A percentile compares a stretch with the other conserved stretches of the same genome.
phyloP scores from a whole-genome alignment of 2,113 vertebrate species.

The Prionailurus viverrinus region DNA sequence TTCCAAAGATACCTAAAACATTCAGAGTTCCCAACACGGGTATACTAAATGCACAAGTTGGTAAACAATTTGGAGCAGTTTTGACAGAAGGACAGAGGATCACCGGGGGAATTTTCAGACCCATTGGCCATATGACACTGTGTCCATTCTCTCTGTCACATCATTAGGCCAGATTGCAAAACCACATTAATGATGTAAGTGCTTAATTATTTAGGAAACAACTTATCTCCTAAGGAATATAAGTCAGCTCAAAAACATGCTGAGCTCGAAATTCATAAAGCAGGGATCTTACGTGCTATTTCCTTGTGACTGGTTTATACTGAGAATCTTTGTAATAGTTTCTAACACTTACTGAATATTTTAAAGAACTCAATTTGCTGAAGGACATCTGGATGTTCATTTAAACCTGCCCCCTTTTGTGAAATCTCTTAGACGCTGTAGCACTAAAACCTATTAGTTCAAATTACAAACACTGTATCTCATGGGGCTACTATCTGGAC shows the following conservation, averaged over 20 bases:
- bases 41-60: background rate
- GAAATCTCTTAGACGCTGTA: background rate
- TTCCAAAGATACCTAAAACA: background rate
- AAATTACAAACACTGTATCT: background rate
- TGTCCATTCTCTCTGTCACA: background rate
- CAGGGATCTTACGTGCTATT: background rate
- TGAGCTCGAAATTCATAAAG: slow-evolving; percentile 49
- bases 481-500: background rate
- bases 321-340: background rate
- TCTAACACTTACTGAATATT: slow-evolving; percentile 27
- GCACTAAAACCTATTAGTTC: slow-evolving; percentile 13
- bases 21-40: background rate
- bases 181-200: slow-evolving; percentile 55
- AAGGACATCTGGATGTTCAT: slow-evolving; percentile 35
- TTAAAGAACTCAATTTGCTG: slow-evolving; percentile 55
- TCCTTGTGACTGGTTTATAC: background rate
- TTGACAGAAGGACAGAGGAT: background rate
- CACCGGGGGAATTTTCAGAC: background rate
- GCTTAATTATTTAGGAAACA: slow-evolving; percentile 63
- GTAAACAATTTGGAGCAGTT: background rate
- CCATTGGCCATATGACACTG: slow-evolving; percentile 26
- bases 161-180: slow-evolving; percentile 64
- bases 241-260: slow-evolving; percentile 62
- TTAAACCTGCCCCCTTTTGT: background rate
- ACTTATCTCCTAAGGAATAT: slow-evolving; percentile 28